These are phyloP conservation scores for Parus major DNA, from an alignment of 2,113 vertebrate genomes.

Conservation along the genomic window DNA sequence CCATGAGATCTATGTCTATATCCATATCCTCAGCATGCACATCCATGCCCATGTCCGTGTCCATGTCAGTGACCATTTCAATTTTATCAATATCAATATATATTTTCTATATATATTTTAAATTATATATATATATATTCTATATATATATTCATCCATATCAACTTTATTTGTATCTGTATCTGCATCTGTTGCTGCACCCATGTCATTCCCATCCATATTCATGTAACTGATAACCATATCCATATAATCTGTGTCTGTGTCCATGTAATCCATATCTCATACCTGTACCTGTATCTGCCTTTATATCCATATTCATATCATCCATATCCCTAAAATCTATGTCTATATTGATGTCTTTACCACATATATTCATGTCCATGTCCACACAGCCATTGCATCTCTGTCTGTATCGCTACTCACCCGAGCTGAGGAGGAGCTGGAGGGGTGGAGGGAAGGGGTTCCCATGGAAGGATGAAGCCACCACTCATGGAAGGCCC, in stretches of 20 bases:
- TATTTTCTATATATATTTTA: no score
- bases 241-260: background rate
- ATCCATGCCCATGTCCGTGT: background rate
- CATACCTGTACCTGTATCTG: background rate
- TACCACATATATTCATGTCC: no score
- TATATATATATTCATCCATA: no score
- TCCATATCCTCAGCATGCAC: background rate
- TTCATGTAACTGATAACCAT: background rate
- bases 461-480: background rate
- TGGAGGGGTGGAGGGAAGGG: background rate
- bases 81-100: background rate
- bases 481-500: background rate
- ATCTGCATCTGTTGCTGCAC: background rate
- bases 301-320: no score
- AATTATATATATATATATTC: no score
- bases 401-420: background rate
- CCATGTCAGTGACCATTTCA: background rate
- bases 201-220: background rate
- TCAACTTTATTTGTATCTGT: background rate
- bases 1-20: background rate
- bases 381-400: background rate
- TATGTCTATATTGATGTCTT: fast-evolving
- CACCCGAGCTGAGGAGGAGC: background rate
- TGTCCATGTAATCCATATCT: background rate
- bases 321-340: background rate